Conservation (phyloP, 2,113 vertebrate species). For the Conger conger region DNA sequence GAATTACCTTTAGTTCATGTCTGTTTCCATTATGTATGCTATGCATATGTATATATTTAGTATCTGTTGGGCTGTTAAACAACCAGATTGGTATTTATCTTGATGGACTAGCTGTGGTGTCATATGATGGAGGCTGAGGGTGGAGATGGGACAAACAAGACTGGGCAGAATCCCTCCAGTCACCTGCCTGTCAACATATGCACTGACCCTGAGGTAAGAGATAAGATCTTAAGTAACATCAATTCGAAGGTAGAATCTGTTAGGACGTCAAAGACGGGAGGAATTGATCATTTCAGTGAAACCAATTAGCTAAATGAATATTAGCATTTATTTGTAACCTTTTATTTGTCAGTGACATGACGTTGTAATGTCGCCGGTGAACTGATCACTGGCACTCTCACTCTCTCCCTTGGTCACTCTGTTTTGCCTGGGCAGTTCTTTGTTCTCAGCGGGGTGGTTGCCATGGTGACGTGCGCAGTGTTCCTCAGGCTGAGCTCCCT, state of each 20-base stretch:
- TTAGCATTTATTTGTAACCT: too few species aligned
- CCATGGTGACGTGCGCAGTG: slow-evolving; percentile 96
- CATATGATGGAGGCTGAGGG: slow-evolving; percentile 75
- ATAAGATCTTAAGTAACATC: neutral
- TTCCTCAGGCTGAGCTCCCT: slow-evolving; percentile 92
- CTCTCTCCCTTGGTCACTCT: neutral
- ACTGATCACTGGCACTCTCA: neutral
- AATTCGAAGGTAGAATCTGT: neutral
- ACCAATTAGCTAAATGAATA: neutral
- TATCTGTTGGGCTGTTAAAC: neutral
- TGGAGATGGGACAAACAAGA: slow-evolving; percentile 71
- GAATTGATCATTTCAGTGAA: neutral
- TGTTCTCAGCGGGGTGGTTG: slow-evolving; percentile 85
- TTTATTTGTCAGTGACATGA: neutral
- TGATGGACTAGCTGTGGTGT: slow-evolving; percentile 84
- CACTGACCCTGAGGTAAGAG: slow-evolving; percentile 85
- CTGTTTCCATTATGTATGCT: too few species aligned
- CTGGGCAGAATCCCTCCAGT: slow-evolving; percentile 39
- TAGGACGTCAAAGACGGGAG: neutral
- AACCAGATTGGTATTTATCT: slow-evolving; percentile 26
- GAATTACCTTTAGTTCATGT: too few species aligned
- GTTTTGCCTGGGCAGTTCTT: slow-evolving; percentile 74
- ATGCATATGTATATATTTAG: neutral
- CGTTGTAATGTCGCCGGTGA: neutral
- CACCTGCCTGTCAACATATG: slow-evolving; percentile 70